phyloP scores from a whole-genome alignment of 2,888 invertebrate species.

The Drosophila demipolita region DNA sequence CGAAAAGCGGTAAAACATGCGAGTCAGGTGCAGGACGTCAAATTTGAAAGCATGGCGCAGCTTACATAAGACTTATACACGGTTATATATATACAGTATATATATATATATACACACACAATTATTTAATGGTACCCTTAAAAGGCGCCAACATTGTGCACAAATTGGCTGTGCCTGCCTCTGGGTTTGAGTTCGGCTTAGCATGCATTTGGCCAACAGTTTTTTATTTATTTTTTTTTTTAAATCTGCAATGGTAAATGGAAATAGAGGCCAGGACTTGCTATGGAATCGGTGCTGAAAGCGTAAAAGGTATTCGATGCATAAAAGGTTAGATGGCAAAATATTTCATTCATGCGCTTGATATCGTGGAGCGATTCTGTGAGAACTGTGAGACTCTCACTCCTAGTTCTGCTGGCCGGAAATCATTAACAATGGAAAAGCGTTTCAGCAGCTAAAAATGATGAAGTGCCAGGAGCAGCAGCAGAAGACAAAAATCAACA shows the following conservation, averaged over 20 bases:
- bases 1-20: conserved; percentile 31
- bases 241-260: background rate
- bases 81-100: background rate
- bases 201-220: conserved; percentile 15
- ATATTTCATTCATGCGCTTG: conserved; percentile 10
- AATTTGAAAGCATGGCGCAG: conserved; percentile 35
- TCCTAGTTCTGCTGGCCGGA: background rate
- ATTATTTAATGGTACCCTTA: conserved; percentile 49
- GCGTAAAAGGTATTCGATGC: background rate
- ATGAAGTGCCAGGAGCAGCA: background rate
- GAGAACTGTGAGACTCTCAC: background rate
- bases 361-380: background rate
- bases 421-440: conserved; percentile 8
- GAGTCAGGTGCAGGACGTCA: conserved; percentile 44
- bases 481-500: conserved; percentile 18
- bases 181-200: background rate
- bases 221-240: background rate
- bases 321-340: conserved; percentile 1
- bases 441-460: conserved; percentile 18
- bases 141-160: conserved; percentile 19
- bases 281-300: conserved; percentile 2
- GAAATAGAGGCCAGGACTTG: conserved; percentile 10
- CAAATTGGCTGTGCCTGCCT: conserved; percentile 33
- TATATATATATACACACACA: conserved; percentile 2
- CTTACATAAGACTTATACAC: conserved; percentile 19